Evolutionary conservation across 1,140 invertebrate genomes (phyloP).

Genomic region (Macrotrachela quadricornifera): DNA sequence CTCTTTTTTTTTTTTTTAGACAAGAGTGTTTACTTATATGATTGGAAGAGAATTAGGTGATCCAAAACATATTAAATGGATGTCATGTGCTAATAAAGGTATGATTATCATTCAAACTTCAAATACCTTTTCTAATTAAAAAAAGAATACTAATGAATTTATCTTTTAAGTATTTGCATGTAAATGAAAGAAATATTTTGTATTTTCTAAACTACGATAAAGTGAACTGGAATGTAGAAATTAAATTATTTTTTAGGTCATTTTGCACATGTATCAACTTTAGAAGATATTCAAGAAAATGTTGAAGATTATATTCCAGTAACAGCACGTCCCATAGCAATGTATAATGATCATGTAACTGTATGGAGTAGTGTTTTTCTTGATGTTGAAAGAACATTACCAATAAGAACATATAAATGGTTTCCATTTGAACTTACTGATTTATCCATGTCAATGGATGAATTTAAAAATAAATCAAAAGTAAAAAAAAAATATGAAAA

Average conservation of each 20-base stretch:
- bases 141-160: too few relatives aligned
- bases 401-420: too few relatives aligned
- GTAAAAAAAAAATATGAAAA: too few relatives aligned
- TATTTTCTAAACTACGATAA: too few relatives aligned
- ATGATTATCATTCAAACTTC: constrained; percentile 9
- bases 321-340: neutral
- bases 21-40: constrained; percentile 80
- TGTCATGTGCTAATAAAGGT: constrained; percentile 90
- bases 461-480: too few relatives aligned
- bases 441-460: too few relatives aligned
- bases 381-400: neutral
- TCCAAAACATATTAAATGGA: constrained; percentile 71
- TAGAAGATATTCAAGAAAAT: constrained; percentile 6
- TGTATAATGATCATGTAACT: neutral
- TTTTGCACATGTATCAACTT: neutral
- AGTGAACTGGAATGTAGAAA: too few relatives aligned
- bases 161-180: too few relatives aligned
- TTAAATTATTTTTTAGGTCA: neutral
- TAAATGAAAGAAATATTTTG: too few relatives aligned
- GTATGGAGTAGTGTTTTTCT: neutral
- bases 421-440: too few relatives aligned
- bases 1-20: too few relatives aligned
- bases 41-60: constrained; percentile 65
- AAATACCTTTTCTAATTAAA: neutral
- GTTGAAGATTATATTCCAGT: constrained; percentile 9